Base-by-base conservation (phyloP, 2,888 invertebrate genomes). In the Lobophora halterata region DNA sequence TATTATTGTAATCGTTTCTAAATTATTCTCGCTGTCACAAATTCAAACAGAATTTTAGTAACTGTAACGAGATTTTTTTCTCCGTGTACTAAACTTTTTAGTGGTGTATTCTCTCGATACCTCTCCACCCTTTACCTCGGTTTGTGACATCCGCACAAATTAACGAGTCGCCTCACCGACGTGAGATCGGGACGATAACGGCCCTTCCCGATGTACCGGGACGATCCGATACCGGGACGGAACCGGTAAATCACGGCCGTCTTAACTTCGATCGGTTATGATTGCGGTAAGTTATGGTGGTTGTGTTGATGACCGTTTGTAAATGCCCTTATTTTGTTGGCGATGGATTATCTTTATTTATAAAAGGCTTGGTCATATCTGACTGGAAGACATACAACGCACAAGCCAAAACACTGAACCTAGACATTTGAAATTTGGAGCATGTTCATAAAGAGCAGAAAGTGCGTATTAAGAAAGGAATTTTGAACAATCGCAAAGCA, bases 161-260 rank as follows among this genome's bases (percentile, higher is more conserved):
- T 77, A 80, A 79, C 77, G 80, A 79, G 77, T 71, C 70, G 61
- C 62, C 60, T 60, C 61, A 59, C 61, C 71, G 71, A 75, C 79
- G 79, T 79, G 80, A 66, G 77, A 79, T 79, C 62, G 54, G 57
- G 30, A 46, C 62, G 79, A 79, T 79, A 76, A 57, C 64, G 73
- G 58, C 69, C 73, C 66, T 70, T 71, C 76, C 71, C 26, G 31
- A 8, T n/a, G 10, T 51, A 31, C 42, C 44, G 47, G 35, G 10
- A 49, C 55, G 55, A 50, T 35, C 55, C 59, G 64, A 62, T 63
- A 60, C 58, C 51, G 55, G 45, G 19, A 19, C 43, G 52, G 43
- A 49, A 47, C 27, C 16, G 35, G 46, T 52, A 47, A 52, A 50
- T 53, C 49, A 50, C 34, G 27, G 34, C 27, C 48, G 47, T 49